Base-by-base conservation (phyloP, 2,888 invertebrate genomes). In the Drosophila multiciliata region DNA sequence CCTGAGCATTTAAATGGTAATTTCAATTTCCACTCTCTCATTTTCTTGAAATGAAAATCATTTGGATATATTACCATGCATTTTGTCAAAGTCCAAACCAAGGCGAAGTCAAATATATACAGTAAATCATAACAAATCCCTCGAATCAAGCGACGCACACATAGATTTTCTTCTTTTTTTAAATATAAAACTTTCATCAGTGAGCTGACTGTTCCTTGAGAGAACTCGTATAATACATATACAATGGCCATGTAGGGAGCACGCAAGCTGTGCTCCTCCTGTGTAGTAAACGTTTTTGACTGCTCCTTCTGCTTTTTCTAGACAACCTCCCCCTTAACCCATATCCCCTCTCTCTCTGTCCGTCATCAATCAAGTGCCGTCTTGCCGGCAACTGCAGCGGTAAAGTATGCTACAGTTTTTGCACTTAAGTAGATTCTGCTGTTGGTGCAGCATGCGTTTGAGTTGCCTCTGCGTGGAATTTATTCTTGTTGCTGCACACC, bases 361-460 rank as follows among this genome's bases (percentile, higher is more conserved):
- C 32, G 29, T n/a, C 84, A 86, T 88, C 88, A 88, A 88, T 84
- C 84, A 84, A 79, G 73, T 75, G 74, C 61, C 72, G 58, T 68
- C 72, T 84, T 82, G 70, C 53, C 75, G 60, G 75, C 82, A 75
- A 69, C 73, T 85, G 82, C 87, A 72, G 71, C 80, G 50, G 67
- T 79, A 80, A 85, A 80, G 80, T 82, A 83, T 88, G 84, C 89
- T 83, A 80, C 84, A 74, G 55, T 75, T 79, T 77, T 69, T 77
- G 76, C 78, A 76, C 76, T 87, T 73, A 84, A 81, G 82, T 75
- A 75, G 71, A 69, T 69, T 42, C 32, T 55, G 59, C 75, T 60
- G 32, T 29, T 61, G 29, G n/a, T 55, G 26, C 26, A 53, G 66
- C 53, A 32, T 68, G 74, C 52, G 42, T 58, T 73, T 63, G 61